A percentile compares a stretch with the other conserved stretches of the same genome.
These are phyloP conservation scores for Natrix natrix DNA, from an alignment of 2,797 vertebrate species.

Conservation along the genomic window DNA sequence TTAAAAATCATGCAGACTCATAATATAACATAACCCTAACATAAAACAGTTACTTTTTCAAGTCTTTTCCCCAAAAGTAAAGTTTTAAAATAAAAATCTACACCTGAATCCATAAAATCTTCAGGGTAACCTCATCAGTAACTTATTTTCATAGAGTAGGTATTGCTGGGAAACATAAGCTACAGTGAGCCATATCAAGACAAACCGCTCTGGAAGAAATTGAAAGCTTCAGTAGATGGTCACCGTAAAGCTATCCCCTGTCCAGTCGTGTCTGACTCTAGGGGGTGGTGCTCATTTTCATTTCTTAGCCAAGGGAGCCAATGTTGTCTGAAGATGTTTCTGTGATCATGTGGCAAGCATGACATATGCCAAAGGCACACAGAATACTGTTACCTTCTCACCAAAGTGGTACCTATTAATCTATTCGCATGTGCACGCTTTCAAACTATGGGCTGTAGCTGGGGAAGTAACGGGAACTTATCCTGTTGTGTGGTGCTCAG, in stretches of 20 bases:
- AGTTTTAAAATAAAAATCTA: background rate
- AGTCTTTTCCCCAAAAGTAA: background rate
- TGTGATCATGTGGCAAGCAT: too few relatives aligned
- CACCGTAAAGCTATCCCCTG: background rate
- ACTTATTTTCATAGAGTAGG: background rate
- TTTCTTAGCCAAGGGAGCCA: too few relatives aligned
- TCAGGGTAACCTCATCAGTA: background rate
- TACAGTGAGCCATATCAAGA: background rate
- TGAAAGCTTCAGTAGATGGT: background rate
- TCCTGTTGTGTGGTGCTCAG: background rate
- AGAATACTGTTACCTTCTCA: too few relatives aligned
- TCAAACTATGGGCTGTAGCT: too few relatives aligned
- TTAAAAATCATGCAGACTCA: background rate
- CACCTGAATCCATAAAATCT: background rate
- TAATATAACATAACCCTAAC: background rate
- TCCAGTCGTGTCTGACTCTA: too few relatives aligned
- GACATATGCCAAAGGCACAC: too few relatives aligned
- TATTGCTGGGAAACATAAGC: background rate
- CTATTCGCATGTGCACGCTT: background rate
- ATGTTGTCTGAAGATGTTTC: too few relatives aligned
- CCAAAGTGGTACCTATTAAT: background rate
- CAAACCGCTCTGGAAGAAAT: background rate
- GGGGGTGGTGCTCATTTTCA: too few relatives aligned
- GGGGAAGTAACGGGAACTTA: background rate
- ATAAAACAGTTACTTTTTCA: background rate